Evolutionary conservation across 2,113 vertebrate genomes (phyloP).

Genomic region (Ochotona princeps): DNA sequence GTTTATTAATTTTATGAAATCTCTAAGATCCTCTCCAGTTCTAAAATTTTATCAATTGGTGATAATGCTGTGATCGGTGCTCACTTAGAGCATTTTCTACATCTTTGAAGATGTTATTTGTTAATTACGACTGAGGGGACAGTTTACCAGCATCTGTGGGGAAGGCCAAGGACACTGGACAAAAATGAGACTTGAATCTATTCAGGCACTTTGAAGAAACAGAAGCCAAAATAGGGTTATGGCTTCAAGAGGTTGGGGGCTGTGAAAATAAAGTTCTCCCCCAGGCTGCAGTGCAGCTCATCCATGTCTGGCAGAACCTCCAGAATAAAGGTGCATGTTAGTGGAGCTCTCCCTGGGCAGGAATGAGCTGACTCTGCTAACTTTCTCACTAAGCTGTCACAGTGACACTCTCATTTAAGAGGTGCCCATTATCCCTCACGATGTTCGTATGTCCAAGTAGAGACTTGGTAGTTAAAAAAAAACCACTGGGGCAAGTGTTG

Average conservation of each 20-base stretch:
- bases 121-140: neutral
- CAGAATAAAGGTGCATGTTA: neutral
- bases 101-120: neutral
- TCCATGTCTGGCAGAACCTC: neutral
- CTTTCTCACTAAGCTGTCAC: neutral
- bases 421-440: neutral
- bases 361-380: neutral
- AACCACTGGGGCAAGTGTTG: no score
- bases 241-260: neutral
- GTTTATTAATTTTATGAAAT: neutral
- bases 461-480: neutral
- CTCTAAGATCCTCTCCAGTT: neutral
- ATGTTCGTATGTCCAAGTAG: neutral
- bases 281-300: neutral
- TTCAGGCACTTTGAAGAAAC: neutral
- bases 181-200: neutral
- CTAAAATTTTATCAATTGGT: conserved; percentile 36
- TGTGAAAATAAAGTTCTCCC: no score
- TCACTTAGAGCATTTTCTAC: conserved; percentile 8
- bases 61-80: neutral
- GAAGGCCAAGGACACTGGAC: neutral
- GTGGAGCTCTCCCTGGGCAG: neutral
- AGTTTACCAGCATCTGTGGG: conserved; percentile 7
- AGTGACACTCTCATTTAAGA: neutral
- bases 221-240: conserved; percentile 9